Base-by-base conservation (phyloP, 2,888 invertebrate species). In the Hyppa rectilinea region DNA sequence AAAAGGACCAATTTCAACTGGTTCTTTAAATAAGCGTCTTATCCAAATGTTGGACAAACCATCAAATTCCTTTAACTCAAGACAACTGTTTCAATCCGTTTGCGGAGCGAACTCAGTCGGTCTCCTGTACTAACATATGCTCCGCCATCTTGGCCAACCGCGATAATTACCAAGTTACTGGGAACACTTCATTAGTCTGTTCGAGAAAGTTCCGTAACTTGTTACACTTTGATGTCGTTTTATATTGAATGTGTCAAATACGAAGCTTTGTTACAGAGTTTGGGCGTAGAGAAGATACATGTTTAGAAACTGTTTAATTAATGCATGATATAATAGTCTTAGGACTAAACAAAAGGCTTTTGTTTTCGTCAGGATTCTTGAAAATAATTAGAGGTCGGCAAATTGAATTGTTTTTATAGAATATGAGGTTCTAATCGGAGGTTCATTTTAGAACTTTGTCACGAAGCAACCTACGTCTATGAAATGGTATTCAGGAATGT, bases 121-220 rank as follows among this genome's bases (percentile, higher is more conserved):
- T 29, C 47, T 38, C 61, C n/a, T 31, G 52, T 31, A 55, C 59
- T 47, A 69, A 81, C 34, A 56, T 63, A 76, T 55, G 53, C 40
- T 29, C 12, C 59, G 38, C 40, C 64, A 53, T 64, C 61, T 75
- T 60, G 43, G 29, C 10, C 50, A 17, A 58, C 66, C 49, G 29
- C 53, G 31, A n/a, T 81, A 81, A 82, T 75, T 72, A 84, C 65
- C 31, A 34, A 78, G 64, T 73, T 75, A 73, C 74, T n/a, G 12
- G 12, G 26, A 43, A 29, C 77, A 81, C 69, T 84, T 82, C 75
- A 84, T 83, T 82, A 83, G 61, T 53, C 62, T 67, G 66, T 74
- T 66, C 47, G 50, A 43, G 45, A 53, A 75, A 74, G 55, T 74
- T 56, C 36, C 31, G 29, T 10, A 63, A 60, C 50, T 73, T 75